A percentile compares a stretch with the other conserved stretches of the same genome.
Evolutionary conservation across 2,113 vertebrate genomes (phyloP).

Genomic region (Equus przewalskii): DNA sequence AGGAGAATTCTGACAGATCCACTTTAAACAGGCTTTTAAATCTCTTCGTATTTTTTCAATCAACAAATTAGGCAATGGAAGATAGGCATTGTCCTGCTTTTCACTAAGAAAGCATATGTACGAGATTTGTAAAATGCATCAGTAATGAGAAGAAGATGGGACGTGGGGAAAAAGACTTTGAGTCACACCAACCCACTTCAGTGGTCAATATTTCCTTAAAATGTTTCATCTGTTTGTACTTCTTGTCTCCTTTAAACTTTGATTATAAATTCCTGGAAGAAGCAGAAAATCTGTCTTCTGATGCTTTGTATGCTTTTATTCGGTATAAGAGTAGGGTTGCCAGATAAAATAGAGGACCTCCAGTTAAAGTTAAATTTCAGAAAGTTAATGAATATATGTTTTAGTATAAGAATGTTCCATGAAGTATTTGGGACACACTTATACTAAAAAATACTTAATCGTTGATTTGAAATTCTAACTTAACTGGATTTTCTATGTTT

Average conservation of each 20-base stretch:
- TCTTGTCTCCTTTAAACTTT: constrained; percentile 31
- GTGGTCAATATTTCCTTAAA: constrained; percentile 50
- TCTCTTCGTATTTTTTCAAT: constrained; percentile 81
- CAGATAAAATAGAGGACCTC: neutral
- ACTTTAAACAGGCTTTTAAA: constrained; percentile 72
- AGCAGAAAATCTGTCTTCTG: neutral
- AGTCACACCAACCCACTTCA: constrained; percentile 40
- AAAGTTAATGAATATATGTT: neutral
- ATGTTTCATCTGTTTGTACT: constrained; percentile 53
- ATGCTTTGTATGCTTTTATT: neutral
- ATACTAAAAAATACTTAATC: neutral
- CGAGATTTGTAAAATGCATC: constrained; percentile 78
- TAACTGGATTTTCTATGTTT: neutral
- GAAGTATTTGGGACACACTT: neutral
- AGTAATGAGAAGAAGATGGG: constrained; percentile 75
- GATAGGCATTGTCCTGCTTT: constrained; percentile 74
- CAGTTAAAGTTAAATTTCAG: neutral
- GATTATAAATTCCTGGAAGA: constrained; percentile 31
- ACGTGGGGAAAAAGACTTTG: neutral
- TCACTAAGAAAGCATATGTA: constrained; percentile 70
- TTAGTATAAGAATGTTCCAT: neutral
- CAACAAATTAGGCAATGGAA: constrained; percentile 76
- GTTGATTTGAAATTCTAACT: constrained; percentile 11
- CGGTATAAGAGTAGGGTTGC: neutral
- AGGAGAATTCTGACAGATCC: constrained; percentile 76